These are phyloP conservation scores for Caenorhabditis japonica DNA, from an alignment of 2,888 invertebrate genomes.

Conservation along the genomic window DNA sequence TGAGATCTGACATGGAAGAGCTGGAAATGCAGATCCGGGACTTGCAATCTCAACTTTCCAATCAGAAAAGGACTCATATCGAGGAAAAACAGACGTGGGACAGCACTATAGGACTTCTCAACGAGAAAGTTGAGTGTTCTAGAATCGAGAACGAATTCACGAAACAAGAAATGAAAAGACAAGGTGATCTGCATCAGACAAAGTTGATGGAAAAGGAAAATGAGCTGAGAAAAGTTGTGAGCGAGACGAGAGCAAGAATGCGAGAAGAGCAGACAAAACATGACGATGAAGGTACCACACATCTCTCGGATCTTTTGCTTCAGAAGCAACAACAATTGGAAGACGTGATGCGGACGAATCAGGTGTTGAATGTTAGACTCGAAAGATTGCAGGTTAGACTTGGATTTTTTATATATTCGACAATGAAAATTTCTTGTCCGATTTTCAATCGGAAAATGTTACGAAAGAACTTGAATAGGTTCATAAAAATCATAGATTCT, in stretches of 20 bases:
- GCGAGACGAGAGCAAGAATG: slow-evolving; percentile 47
- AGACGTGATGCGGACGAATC: slow-evolving; percentile 86
- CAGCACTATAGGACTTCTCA: slow-evolving; percentile 50
- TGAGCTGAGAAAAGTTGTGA: slow-evolving; percentile 68
- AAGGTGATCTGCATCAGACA: slow-evolving; percentile 44
- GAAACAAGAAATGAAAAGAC: slow-evolving; percentile 61
- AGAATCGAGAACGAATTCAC: slow-evolving; percentile 62
- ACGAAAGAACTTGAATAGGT: no score
- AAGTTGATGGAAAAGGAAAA: slow-evolving; percentile 59
- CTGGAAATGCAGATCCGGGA: slow-evolving; percentile 58
- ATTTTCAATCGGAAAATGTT: no score
- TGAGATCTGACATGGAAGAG: slow-evolving; percentile 79
- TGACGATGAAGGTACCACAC: slow-evolving; percentile 49
- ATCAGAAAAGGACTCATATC: slow-evolving; percentile 40
- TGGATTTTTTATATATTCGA: slow-evolving; percentile 4
- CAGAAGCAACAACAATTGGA: slow-evolving; percentile 90
- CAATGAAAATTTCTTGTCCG: not conserved
- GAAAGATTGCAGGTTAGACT: slow-evolving; percentile 82
- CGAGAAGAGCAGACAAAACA: slow-evolving; percentile 39
- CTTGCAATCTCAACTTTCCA: slow-evolving; percentile 41
- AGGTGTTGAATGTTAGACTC: slow-evolving; percentile 87
- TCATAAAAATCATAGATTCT: no score
- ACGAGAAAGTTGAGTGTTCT: slow-evolving; percentile 64
- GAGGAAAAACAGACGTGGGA: slow-evolving; percentile 61
- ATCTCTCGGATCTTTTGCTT: slow-evolving; percentile 80